Evolutionary conservation across 2,113 vertebrate species (phyloP).

Genomic region (Cepphus grylle): DNA sequence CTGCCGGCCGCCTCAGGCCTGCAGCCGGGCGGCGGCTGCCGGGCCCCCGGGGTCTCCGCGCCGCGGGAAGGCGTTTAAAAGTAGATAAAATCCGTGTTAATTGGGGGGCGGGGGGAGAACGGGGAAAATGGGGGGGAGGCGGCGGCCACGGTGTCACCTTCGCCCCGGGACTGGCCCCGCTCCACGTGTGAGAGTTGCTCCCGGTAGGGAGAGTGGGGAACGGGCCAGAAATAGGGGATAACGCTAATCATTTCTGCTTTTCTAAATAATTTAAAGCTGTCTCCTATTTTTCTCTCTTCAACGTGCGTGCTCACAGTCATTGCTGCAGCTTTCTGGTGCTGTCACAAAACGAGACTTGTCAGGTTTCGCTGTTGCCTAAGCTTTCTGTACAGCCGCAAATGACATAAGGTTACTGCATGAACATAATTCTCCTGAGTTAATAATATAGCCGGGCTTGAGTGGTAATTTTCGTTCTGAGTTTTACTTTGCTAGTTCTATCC

Average conservation of each 20-base stretch:
- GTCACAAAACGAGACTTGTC: neutral
- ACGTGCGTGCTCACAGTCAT: accelerated
- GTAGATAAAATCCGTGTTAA: accelerated
- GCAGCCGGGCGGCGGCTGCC: too few relatives aligned
- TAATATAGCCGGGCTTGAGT: accelerated
- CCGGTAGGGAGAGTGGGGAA: accelerated
- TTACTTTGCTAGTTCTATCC: accelerated
- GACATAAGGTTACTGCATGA: neutral
- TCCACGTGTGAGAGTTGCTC: neutral
- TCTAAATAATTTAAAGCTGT: accelerated
- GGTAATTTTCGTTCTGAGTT: accelerated
- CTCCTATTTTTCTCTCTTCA: too few relatives aligned
- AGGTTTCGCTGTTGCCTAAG: accelerated
- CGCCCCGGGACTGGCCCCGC: neutral
- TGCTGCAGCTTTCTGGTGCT: neutral
- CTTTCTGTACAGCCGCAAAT: accelerated
- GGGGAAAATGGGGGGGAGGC: too few relatives aligned
- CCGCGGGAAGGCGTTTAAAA: neutral
- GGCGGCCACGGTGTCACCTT: neutral
- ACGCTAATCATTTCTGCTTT: accelerated
- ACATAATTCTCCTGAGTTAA: accelerated
- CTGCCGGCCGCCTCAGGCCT: neutral
- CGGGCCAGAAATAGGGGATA: accelerated
- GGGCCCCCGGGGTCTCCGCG: too few relatives aligned
- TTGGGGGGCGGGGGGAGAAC: neutral